Percentiles rank a stretch among this genome's conserved stretches.
phyloP scores from a whole-genome alignment of 2,888 invertebrate species.

The Sthenelais limicola region DNA sequence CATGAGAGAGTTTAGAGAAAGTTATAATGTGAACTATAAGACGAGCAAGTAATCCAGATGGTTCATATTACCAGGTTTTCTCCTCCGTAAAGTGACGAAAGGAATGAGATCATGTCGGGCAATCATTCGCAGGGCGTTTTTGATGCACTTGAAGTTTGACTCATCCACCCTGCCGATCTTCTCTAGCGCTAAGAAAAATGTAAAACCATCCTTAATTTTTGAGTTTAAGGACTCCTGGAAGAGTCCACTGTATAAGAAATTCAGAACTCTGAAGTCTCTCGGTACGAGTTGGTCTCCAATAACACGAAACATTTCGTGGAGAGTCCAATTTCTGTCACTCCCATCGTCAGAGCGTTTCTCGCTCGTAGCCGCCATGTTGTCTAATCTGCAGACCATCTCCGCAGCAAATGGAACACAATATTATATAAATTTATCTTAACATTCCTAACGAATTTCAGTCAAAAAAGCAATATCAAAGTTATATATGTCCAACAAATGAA shows the following conservation, averaged over 20 bases:
- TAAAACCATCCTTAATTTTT: conserved; percentile 56
- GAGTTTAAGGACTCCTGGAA: conserved; percentile 48
- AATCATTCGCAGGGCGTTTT: conserved; percentile 52
- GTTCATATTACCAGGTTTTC: conserved; percentile 57
- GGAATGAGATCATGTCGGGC: conserved; percentile 56
- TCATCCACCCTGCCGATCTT: conserved; percentile 54
- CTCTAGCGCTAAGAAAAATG: conserved; percentile 56
- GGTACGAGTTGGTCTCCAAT: conserved; percentile 57
- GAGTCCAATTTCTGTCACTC: conserved; percentile 34
- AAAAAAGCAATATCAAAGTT: too few species aligned
- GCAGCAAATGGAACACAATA: too few species aligned
- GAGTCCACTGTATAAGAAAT: conserved; percentile 51
- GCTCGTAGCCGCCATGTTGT: conserved; percentile 38
- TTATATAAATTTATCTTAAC: too few species aligned
- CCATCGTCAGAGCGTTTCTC: conserved; percentile 8
- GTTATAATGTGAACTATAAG: background rate
- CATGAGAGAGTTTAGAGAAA: too few species aligned
- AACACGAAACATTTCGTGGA: conserved; percentile 58
- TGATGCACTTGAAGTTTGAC: conserved; percentile 55
- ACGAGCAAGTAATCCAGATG: too few species aligned
- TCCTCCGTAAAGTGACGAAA: conserved; percentile 53
- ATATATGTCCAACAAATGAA: too few species aligned
- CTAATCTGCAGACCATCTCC: background rate
- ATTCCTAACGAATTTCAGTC: too few species aligned
- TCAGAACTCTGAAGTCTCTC: conserved; percentile 50